Evolutionary conservation across 2,113 vertebrate genomes (phyloP).

Genomic region (Phylloscopus trochiloides): DNA sequence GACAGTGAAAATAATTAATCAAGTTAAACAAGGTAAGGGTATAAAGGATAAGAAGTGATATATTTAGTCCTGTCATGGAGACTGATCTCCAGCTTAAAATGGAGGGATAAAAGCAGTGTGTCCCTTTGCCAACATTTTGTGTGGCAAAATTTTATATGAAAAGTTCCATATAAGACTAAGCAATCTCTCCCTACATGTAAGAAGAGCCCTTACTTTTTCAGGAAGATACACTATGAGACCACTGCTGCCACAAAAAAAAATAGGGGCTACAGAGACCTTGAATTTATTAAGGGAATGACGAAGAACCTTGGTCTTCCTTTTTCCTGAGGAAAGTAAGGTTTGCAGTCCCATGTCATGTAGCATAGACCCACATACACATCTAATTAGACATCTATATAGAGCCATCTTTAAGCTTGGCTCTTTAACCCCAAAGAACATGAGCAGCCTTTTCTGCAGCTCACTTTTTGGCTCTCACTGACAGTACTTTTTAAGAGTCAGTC

Average conservation of each 20-base stretch:
- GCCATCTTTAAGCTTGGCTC: background rate
- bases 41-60: background rate
- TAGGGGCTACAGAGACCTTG: fast-evolving
- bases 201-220: background rate
- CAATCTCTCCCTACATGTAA: background rate
- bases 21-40: background rate
- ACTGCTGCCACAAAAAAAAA: background rate
- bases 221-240: background rate
- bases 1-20: background rate
- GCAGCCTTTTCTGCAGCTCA: background rate
- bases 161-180: background rate
- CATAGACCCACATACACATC: background rate
- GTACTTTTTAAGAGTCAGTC: background rate
- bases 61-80: background rate
- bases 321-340: background rate
- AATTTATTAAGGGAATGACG: background rate
- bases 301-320: background rate
- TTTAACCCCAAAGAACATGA: background rate
- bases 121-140: background rate
- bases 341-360: background rate
- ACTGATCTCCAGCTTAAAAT: background rate
- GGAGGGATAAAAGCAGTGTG: fast-evolving
- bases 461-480: background rate
- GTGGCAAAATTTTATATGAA: background rate
- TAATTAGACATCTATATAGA: background rate